Evolutionary conservation across 2,797 vertebrate genomes (phyloP), one percentile per base, ranked within the genome.

Genomic region (Australoheros facetus): DNA sequence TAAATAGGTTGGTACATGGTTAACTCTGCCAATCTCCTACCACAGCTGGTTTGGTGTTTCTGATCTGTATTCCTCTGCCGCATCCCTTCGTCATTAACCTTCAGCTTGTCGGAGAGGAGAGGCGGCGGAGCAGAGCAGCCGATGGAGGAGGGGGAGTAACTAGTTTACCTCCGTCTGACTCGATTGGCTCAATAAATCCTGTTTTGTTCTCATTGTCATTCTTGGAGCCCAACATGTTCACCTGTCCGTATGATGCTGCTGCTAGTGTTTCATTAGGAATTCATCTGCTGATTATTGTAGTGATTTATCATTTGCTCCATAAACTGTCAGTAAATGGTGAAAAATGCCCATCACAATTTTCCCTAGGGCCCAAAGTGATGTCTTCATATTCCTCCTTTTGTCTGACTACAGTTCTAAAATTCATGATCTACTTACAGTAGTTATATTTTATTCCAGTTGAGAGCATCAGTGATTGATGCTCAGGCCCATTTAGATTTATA

Each of bases 21-120:
- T 77, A 70, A 56, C 26, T 28, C 55, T 48, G 19, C 4, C 66
- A 83, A 83, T 92, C 87, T 91, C 60, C 83, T 45, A 23, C 85
- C 90, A 62, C 58, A 82, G 3, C 75, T n/a, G 26, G 57, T 86
- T 94, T 88, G 91, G 62, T 87, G 87, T 55, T 66, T 81, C 79
- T 71, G 75, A 77, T 94, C 89, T 87, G 82, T 91, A 91, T 92
- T 94, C 75, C 32, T 86, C 85, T 55, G 75, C 80, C 37, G 81
- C 85, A 60, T 83, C 86, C 76, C 90, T 88, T 85, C 86, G 83
- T 92, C 91, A 92, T 94, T 94, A 94, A 95, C 94, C 94, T 95
- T 95, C 93, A 94, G 79, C 80, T 88, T 75, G 78, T 85, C 87
- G 81, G 82, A 83, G 86, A 58, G 72, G 84, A 84, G 91, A 84